Evolutionary conservation across 2,888 invertebrate genomes (phyloP).

Genomic region (Leptinotarsa juncta): DNA sequence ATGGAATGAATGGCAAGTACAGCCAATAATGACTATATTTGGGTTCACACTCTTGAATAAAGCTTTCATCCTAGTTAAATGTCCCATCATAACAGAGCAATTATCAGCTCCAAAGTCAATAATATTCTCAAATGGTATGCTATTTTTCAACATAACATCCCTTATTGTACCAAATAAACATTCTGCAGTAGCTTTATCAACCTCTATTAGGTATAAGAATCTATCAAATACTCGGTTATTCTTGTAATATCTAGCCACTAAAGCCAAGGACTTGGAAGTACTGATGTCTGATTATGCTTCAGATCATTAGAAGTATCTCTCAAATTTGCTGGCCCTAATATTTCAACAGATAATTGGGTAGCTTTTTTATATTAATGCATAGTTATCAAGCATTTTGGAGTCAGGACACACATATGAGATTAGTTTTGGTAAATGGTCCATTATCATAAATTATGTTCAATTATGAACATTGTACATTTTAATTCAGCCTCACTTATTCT

Average conservation of each 20-base stretch:
- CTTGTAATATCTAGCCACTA: not conserved
- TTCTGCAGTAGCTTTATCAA: not conserved
- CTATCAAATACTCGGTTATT: not conserved
- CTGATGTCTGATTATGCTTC: not conserved
- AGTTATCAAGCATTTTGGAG: not conserved
- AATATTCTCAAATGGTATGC: not conserved
- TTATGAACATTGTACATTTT: not conserved
- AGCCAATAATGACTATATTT: not conserved
- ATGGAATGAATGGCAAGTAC: too few species aligned
- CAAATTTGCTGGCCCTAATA: not conserved
- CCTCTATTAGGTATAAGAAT: not conserved
- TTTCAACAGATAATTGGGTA: not conserved
- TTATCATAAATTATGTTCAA: not conserved
- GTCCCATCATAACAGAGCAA: not conserved
- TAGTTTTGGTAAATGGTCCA: not conserved
- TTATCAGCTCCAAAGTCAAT: not conserved
- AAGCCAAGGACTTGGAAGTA: not conserved
- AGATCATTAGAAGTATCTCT: not conserved
- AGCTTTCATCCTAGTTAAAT: not conserved
- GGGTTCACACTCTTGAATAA: not conserved
- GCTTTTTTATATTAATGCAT: too few species aligned
- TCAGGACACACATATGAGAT: not conserved
- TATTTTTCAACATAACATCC: not conserved
- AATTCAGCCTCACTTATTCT: too few species aligned
- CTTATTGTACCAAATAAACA: not conserved